These are phyloP conservation scores for Sesamia inferens DNA, from an alignment of 2,888 invertebrate genomes.

Conservation along the genomic window DNA sequence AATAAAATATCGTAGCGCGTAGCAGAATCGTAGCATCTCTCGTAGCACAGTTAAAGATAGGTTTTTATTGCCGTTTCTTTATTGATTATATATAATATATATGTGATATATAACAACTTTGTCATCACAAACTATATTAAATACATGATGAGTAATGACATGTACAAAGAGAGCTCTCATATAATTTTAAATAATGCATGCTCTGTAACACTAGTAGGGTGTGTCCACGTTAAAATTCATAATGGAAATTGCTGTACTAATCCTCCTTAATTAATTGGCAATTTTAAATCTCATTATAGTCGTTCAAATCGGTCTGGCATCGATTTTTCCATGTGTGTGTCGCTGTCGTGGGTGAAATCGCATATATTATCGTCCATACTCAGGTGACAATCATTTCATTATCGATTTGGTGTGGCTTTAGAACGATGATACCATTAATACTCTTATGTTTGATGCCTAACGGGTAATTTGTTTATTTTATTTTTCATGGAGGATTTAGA, in stretches of 20 bases:
- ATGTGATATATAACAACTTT: neutral
- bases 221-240: constrained; percentile 65
- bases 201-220: constrained; percentile 35
- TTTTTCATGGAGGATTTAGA: constrained; percentile 5
- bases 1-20: constrained; percentile 8
- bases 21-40: constrained; percentile 22
- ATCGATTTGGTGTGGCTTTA: constrained; percentile 51
- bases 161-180: constrained; percentile 5
- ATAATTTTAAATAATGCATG: constrained; percentile 42
- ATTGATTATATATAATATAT: neutral
- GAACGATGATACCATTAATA: constrained; percentile 38
- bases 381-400: constrained; percentile 77
- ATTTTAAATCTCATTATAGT: constrained; percentile 87
- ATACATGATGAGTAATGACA: neutral
- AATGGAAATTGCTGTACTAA: constrained; percentile 75
- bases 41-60: constrained; percentile 14
- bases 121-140: neutral
- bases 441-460: constrained; percentile 28
- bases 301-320: constrained; percentile 85
- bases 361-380: constrained; percentile 82
- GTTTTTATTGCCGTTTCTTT: neutral
- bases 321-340: constrained; percentile 80
- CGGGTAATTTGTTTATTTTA: constrained; percentile 23
- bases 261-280: constrained; percentile 86
- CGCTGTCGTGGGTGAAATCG: constrained; percentile 74